Percentiles rank a stretch among this genome's conserved stretches.
phyloP scores from a whole-genome alignment of 2,797 vertebrate genomes.

The Huso huso region DNA sequence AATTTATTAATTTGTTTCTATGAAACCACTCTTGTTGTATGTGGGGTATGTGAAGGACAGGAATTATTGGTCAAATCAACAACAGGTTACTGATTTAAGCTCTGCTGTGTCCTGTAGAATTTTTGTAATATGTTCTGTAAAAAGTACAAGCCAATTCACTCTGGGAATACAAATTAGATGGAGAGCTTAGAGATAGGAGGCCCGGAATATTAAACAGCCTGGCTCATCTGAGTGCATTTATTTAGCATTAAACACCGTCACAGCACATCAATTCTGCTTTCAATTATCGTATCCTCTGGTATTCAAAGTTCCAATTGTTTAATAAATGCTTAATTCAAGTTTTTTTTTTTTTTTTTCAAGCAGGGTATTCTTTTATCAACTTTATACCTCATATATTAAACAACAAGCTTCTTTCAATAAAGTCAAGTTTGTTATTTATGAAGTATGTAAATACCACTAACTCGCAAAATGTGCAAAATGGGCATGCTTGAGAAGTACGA shows the following conservation, averaged over 20 bases:
- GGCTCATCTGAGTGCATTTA: slow-evolving; percentile 4
- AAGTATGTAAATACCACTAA: too few relatives aligned
- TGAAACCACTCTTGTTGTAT: background rate
- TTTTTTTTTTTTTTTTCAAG: background rate
- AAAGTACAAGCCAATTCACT: background rate
- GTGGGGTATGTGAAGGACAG: background rate
- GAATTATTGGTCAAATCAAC: background rate
- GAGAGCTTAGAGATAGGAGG: background rate
- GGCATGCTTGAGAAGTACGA: too few relatives aligned
- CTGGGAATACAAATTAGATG: background rate
- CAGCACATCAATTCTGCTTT: slow-evolving; percentile 1
- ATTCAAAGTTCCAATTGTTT: slow-evolving; percentile 3
- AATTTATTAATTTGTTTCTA: too few relatives aligned
- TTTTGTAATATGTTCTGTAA: background rate
- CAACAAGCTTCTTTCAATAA: too few relatives aligned
- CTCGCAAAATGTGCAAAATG: too few relatives aligned
- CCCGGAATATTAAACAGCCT: background rate
- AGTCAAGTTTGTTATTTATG: too few relatives aligned
- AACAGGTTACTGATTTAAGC: background rate
- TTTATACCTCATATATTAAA: too few relatives aligned
- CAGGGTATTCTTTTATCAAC: too few relatives aligned
- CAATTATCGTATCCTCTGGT: background rate
- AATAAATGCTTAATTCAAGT: background rate
- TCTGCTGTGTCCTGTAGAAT: background rate
- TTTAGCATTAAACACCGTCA: slow-evolving; percentile 4